These are phyloP conservation scores for Solenopsis invicta DNA, from an alignment of 1,140 invertebrate genomes.

Conservation along the genomic window DNA sequence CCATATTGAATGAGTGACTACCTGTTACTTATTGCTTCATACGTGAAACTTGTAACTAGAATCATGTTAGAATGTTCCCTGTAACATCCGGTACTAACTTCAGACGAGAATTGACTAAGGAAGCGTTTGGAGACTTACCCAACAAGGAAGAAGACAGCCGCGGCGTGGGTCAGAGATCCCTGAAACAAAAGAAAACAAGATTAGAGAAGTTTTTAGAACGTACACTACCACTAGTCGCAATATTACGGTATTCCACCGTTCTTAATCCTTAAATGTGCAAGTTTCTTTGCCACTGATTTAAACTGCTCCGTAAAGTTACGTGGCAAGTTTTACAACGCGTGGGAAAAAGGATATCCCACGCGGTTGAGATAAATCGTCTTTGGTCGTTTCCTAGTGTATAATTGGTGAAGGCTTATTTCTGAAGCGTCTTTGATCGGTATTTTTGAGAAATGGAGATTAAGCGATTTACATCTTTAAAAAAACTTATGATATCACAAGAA, in stretches of 20 bases:
- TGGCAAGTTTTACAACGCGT: slow-evolving; percentile 18
- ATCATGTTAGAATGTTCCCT: not conserved
- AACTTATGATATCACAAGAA: slow-evolving; percentile 3
- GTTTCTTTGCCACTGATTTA: slow-evolving; percentile 52
- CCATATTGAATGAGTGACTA: not conserved
- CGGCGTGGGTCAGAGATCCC: slow-evolving; percentile 35
- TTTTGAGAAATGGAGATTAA: slow-evolving; percentile 26
- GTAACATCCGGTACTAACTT: not conserved
- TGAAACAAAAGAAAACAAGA: slow-evolving; percentile 54
- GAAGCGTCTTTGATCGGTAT: not conserved
- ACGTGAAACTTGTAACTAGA: not conserved
- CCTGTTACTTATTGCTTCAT: not conserved
- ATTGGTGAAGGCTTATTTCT: not conserved
- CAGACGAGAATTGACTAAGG: slow-evolving; percentile 12
- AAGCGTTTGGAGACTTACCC: slow-evolving; percentile 37
- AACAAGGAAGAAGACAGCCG: slow-evolving; percentile 20
- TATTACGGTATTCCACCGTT: slow-evolving; percentile 15
- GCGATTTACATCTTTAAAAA: not conserved
- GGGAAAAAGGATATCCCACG: not conserved
- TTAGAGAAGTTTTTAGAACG: slow-evolving; percentile 52
- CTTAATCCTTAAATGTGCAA: slow-evolving; percentile 56
- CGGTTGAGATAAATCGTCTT: slow-evolving; percentile 31
- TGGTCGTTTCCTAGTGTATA: not conserved
- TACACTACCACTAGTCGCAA: slow-evolving; percentile 8
- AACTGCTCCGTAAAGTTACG: slow-evolving; percentile 26